Conservation (phyloP, 1,140 invertebrate species). For the Diorhabda carinulata region DNA sequence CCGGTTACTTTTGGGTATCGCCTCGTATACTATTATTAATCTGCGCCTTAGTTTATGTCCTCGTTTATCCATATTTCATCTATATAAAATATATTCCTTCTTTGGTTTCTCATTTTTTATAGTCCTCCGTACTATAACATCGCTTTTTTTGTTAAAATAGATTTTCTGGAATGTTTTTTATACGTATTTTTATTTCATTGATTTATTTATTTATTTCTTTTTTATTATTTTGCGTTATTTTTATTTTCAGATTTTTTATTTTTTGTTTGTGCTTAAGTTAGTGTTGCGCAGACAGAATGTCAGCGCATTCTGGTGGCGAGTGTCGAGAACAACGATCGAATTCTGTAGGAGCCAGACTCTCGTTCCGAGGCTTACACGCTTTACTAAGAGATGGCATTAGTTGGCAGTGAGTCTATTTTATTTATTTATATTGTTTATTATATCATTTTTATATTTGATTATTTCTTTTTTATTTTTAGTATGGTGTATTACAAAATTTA, state of each 20-base stretch:
- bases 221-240: constrained; percentile 8
- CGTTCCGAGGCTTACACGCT: constrained; percentile 38
- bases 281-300: constrained; percentile 30
- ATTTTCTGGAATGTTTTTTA: no score
- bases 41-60: no score
- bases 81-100: no score
- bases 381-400: constrained; percentile 40
- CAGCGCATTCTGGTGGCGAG: constrained; percentile 37
- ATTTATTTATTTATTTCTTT: constrained; percentile 12
- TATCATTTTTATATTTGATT: not conserved
- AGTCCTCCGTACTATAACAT: no score
- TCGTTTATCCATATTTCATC: no score
- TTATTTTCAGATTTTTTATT: constrained; percentile 11
- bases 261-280: constrained; percentile 10
- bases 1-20: no score
- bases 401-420: constrained; percentile 39
- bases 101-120: no score
- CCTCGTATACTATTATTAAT: no score
- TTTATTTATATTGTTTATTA: constrained; percentile 26
- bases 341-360: constrained; percentile 39
- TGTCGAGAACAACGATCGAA: constrained; percentile 39
- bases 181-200: not conserved
- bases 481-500: no score
- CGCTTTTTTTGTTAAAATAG: no score
- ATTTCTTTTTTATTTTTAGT: not conserved